Percentiles rank a stretch among this genome's conserved stretches.
These are phyloP conservation scores for Argyrosomus regius DNA, from an alignment of 2,797 vertebrate genomes.

Conservation along the genomic window DNA sequence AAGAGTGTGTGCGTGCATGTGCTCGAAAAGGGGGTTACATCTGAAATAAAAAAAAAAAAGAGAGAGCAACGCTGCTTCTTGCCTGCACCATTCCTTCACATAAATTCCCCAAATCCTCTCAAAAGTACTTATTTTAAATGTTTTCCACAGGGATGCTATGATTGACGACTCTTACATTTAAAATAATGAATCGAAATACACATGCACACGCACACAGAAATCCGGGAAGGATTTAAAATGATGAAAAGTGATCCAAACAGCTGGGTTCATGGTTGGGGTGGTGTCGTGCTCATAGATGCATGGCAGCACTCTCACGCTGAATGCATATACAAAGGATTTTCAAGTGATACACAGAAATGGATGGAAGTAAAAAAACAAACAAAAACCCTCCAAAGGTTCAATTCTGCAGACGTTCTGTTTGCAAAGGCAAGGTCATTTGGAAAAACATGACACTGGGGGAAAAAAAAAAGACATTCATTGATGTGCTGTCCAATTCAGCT, in stretches of 20 bases:
- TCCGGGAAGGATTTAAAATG: constrained; percentile 8
- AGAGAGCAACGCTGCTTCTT: not conserved
- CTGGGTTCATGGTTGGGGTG: constrained; percentile 18
- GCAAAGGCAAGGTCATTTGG: constrained; percentile 56
- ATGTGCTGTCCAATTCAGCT: constrained; percentile 53
- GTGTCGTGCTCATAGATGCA: not conserved
- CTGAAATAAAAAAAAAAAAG: not conserved
- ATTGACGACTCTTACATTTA: constrained; percentile 22
- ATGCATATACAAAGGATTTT: constrained; percentile 2
- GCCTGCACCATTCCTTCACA: constrained; percentile 9
- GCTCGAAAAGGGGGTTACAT: constrained; percentile 34
- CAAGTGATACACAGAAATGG: not conserved
- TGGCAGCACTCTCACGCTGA: not conserved
- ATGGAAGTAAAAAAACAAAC: not conserved
- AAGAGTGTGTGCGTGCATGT: constrained; percentile 48
- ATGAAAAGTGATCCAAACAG: not conserved
- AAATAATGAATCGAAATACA: constrained; percentile 22
- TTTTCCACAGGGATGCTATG: not conserved
- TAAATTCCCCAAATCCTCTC: constrained; percentile 28
- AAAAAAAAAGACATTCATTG: constrained; percentile 39
- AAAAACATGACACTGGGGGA: constrained; percentile 32
- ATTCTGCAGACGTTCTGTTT: constrained; percentile 32
- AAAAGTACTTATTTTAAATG: constrained; percentile 32
- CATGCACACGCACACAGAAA: too few species aligned
- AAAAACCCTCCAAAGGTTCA: constrained; percentile 11